A percentile compares a stretch with the other conserved stretches of the same genome.
Conservation (phyloP, 2,113 vertebrate species). For the Phalacrocorax brasilianus region DNA sequence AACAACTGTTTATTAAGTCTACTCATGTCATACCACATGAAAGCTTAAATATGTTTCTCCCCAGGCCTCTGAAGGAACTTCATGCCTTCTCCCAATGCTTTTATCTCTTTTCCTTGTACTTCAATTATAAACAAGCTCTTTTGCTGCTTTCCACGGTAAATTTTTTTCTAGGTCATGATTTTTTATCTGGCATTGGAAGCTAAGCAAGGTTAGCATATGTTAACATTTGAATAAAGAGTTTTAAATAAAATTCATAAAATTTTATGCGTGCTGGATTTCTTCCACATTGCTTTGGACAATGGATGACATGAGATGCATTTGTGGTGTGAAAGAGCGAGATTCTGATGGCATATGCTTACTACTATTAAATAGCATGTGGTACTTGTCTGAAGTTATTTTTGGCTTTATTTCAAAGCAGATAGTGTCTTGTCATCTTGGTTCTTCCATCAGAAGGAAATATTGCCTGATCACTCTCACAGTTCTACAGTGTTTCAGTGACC, state of each 20-base stretch:
- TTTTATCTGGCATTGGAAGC: background rate
- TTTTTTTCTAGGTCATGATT: background rate
- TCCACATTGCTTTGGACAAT: fast-evolving
- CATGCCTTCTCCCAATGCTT: background rate
- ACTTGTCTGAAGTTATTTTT: background rate
- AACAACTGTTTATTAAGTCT: background rate
- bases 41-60: background rate
- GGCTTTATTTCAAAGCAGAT: background rate
- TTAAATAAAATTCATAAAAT: background rate
- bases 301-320: fast-evolving
- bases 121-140: background rate
- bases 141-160: background rate
- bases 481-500: background rate
- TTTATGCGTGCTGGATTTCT: background rate
- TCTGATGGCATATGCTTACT: background rate
- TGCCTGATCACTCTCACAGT: background rate
- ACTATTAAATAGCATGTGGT: background rate
- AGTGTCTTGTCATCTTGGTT: background rate
- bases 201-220: background rate
- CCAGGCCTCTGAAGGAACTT: background rate
- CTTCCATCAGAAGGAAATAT: background rate
- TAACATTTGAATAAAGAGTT: background rate
- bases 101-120: background rate
- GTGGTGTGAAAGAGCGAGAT: background rate
- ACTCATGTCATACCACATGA: background rate